Evolutionary conservation across 2,797 vertebrate species (phyloP).

Genomic region (Pipistrellus kuhlii): DNA sequence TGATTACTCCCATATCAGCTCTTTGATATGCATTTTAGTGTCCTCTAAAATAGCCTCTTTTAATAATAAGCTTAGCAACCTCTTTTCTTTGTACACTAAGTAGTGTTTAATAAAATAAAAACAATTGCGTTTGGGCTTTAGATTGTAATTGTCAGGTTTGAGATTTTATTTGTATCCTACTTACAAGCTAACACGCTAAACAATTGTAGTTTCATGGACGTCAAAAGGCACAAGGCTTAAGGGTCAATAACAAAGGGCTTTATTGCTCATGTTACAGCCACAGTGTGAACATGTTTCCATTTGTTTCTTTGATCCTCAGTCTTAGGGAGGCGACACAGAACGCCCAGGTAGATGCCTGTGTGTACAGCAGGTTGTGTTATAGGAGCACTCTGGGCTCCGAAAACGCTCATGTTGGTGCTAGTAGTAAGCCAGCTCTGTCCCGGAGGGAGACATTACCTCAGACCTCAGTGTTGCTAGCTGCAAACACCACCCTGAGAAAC

Average conservation of each 20-base stretch:
- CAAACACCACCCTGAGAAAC: background rate
- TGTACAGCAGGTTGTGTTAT: background rate
- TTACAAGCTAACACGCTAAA: background rate
- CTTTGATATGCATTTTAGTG: background rate
- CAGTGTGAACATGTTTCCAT: background rate
- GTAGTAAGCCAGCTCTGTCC: background rate
- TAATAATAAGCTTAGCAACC: slow-evolving; percentile 24
- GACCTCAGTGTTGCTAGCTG: background rate
- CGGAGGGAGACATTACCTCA: background rate
- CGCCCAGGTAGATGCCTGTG: background rate
- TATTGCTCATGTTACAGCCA: background rate
- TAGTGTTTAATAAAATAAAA: slow-evolving; percentile 5
- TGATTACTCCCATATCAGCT: background rate
- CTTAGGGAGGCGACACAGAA: background rate
- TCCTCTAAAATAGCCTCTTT: background rate
- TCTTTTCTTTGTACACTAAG: slow-evolving; percentile 10
- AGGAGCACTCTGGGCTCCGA: background rate
- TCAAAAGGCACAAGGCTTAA: background rate
- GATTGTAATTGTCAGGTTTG: slow-evolving; percentile 1
- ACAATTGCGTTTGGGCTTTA: slow-evolving; percentile 9
- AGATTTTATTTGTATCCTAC: slow-evolving; percentile 27
- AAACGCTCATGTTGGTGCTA: background rate
- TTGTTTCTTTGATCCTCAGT: background rate
- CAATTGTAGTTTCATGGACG: background rate
- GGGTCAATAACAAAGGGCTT: slow-evolving; percentile 18